These are phyloP conservation scores for Peromyscus nudipes DNA, from an alignment of 2,797 vertebrate genomes.

Conservation along the genomic window DNA sequence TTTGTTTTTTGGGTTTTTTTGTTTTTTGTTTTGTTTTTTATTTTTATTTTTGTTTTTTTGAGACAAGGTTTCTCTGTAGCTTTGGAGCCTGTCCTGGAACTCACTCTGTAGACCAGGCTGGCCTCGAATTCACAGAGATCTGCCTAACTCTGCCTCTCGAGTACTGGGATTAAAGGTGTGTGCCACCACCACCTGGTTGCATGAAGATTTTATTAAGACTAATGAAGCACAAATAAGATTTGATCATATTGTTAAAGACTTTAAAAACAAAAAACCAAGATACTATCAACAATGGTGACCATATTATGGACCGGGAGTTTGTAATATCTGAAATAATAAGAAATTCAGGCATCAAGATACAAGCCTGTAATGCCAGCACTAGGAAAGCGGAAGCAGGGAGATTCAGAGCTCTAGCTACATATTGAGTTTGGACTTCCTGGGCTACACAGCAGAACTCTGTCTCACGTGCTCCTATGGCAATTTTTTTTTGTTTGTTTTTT, in stretches of 20 bases:
- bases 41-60: no score
- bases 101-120: no score
- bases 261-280: background rate
- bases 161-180: no score
- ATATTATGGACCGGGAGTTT: background rate
- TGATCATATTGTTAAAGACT: background rate
- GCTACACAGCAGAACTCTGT: background rate
- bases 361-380: background rate
- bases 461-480: background rate
- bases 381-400: background rate
- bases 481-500: no score
- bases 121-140: no score
- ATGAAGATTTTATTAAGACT: background rate
- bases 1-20: no score
- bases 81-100: no score
- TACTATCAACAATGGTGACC: constrained; percentile 16
- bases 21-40: no score
- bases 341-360: background rate
- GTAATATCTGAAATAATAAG: background rate
- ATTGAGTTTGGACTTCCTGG: background rate
- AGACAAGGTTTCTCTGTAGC: no score
- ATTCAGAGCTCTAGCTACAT: background rate
- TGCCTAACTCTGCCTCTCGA: no score
- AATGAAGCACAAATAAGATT: background rate
- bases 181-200: background rate